A percentile compares a stretch with the other conserved stretches of the same genome.
Conservation (phyloP, 2,113 vertebrate genomes). For the Telmatochromis brachygnathus region DNA sequence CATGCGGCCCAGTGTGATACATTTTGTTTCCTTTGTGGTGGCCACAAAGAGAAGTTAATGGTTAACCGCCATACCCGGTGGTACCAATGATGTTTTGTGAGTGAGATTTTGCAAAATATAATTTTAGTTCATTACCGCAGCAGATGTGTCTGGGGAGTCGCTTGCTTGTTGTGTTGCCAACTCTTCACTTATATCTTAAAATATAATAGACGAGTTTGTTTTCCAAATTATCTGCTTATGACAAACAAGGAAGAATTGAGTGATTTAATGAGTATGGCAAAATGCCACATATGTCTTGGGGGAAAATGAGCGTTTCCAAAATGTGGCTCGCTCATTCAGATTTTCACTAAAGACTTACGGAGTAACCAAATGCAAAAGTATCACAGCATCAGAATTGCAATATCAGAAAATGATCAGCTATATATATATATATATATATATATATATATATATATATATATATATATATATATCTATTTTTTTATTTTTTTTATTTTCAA, state of each 20-base stretch:
- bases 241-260: background rate
- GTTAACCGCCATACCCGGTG: background rate
- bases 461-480: too few species aligned
- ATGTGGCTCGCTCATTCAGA: background rate
- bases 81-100: background rate
- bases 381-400: background rate
- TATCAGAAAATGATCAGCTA: background rate
- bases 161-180: background rate
- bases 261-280: background rate
- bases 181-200: background rate
- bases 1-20: slow-evolving; percentile 8
- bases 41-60: slow-evolving; percentile 35
- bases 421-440: background rate
- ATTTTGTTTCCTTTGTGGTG: slow-evolving; percentile 31
- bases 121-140: slow-evolving; percentile 9
- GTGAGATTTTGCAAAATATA: background rate
- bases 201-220: background rate
- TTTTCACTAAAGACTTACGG: background rate
- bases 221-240: background rate
- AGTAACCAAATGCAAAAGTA: background rate
- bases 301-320: background rate
- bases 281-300: background rate
- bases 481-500: too few species aligned
- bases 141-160: background rate
- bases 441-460: too few species aligned